Percentiles rank a stretch among this genome's conserved stretches.
Conservation (phyloP, 1,140 invertebrate species). For the Trachymyrmex septentrionalis region DNA sequence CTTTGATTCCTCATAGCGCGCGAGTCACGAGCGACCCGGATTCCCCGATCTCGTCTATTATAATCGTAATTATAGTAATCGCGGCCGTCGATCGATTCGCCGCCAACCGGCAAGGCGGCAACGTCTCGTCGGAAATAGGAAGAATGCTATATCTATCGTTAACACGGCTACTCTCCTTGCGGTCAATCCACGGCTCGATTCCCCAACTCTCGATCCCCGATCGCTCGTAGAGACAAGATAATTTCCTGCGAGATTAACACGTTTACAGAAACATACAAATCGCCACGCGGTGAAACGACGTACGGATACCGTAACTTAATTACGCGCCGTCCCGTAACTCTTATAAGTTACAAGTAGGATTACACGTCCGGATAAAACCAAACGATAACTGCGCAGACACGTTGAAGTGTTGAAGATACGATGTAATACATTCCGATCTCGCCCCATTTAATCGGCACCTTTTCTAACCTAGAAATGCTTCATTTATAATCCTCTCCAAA, state of each 20-base stretch:
- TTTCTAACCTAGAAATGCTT: neutral
- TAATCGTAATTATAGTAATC: conserved; percentile 38
- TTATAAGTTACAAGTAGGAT: neutral
- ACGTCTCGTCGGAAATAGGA: conserved; percentile 26
- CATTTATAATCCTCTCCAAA: neutral
- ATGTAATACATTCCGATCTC: conserved; percentile 1
- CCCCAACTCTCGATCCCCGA: too few relatives aligned
- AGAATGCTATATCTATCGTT: conserved; percentile 16
- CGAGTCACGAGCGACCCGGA: conserved; percentile 44
- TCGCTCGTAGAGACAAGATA: conserved; percentile 16
- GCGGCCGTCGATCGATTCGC: conserved; percentile 1
- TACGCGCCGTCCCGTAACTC: neutral
- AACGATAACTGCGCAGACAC: conserved; percentile 3
- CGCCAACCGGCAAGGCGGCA: neutral
- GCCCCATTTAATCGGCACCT: neutral
- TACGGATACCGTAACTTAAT: conserved; percentile 31
- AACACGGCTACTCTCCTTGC: conserved; percentile 29
- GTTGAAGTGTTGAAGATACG: neutral
- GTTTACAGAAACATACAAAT: conserved; percentile 33
- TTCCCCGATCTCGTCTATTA: conserved; percentile 44
- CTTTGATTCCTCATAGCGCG: conserved; percentile 14
- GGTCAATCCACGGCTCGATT: neutral
- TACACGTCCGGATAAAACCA: neutral
- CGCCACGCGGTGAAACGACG: neutral
- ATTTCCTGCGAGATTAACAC: conserved; percentile 36